Conservation (phyloP, 2,797 vertebrate species). For the Fistularia tabacaria region DNA sequence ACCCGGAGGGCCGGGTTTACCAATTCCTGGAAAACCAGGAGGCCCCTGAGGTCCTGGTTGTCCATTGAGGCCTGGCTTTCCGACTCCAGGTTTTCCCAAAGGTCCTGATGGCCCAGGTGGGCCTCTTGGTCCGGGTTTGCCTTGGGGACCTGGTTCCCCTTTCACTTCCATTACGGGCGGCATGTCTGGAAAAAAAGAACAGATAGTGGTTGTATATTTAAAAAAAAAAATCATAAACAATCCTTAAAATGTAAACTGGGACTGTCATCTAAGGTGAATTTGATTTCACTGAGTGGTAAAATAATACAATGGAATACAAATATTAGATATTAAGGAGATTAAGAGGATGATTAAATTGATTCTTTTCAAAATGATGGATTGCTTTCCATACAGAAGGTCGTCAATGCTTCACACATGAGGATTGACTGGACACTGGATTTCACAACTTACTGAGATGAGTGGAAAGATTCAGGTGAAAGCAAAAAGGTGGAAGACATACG, state of each 20-base stretch:
- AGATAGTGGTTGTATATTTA: background rate
- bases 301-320: no score
- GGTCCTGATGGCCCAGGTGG: slow-evolving; percentile 85
- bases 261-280: no score
- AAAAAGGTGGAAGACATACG: no score
- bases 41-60: slow-evolving; percentile 89
- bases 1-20: slow-evolving; percentile 91
- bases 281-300: no score
- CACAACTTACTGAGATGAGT: no score
- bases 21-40: slow-evolving; percentile 88
- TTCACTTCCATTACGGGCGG: slow-evolving; percentile 90
- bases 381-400: no score
- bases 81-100: slow-evolving; percentile 91
- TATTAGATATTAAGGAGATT: no score
- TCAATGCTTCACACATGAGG: no score
- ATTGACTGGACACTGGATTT: no score
- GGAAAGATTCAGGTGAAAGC: no score
- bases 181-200: slow-evolving; percentile 78
- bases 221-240: background rate
- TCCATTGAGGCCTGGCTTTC: slow-evolving; percentile 92
- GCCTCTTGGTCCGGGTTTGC: slow-evolving; percentile 91
- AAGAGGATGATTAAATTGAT: no score
- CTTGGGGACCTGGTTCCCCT: slow-evolving; percentile 91
- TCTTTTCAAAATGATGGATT: no score
- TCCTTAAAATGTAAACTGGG: background rate